Conservation (phyloP, 2,797 vertebrate genomes). For the Thaleichthys pacificus region DNA sequence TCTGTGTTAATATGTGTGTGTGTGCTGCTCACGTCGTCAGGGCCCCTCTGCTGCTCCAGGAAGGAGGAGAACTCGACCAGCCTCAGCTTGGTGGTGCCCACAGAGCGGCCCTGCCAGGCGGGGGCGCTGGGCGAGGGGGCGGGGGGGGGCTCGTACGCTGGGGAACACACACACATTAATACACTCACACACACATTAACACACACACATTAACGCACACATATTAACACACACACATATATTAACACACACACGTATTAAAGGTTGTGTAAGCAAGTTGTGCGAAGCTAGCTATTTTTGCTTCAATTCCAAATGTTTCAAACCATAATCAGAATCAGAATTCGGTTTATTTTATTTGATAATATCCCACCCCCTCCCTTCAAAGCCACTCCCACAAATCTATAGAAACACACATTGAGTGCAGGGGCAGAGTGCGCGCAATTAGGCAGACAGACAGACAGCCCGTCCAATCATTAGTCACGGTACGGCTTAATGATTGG, state of each 20-base stretch:
- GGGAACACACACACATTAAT: conserved; percentile 29
- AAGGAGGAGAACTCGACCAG: conserved; percentile 97
- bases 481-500: no score
- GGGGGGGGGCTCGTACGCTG: conserved; percentile 87
- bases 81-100: conserved; percentile 95
- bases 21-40: conserved; percentile 84
- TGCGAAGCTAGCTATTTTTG: no score
- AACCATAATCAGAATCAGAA: no score
- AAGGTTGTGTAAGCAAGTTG: no score
- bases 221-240: conserved; percentile 7
- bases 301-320: no score
- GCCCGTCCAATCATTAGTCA: no score
- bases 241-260: conserved; percentile 5
- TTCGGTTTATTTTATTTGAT: no score
- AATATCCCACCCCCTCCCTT: no score
- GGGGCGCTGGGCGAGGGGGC: conserved; percentile 88
- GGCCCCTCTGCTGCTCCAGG: conserved; percentile 94
- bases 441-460: no score
- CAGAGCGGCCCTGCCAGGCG: conserved; percentile 95
- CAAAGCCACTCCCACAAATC: no score
- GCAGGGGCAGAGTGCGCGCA: no score
- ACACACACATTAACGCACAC: not conserved
- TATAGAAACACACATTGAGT: no score
- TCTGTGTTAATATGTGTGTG: conserved; percentile 18
- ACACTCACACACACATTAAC: conserved; percentile 10